Base-by-base conservation (phyloP, 1,140 invertebrate species). In the Cataglyphis hispanica region DNA sequence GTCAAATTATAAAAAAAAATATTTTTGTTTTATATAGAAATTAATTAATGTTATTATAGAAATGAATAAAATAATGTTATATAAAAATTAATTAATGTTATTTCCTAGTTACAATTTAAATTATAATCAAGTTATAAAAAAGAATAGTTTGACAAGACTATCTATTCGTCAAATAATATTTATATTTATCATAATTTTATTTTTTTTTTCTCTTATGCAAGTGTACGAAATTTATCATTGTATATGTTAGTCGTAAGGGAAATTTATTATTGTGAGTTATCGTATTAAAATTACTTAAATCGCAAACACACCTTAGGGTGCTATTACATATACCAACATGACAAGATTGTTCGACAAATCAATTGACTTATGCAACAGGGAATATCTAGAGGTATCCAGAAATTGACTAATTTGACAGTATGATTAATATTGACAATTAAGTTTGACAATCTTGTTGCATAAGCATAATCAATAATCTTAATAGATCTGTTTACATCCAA, bases 331-430 rank as follows among this genome's bases (percentile, higher is more conserved):
- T n/a, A 46, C 63, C 60, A 34, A 27, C 64, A 19, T 53, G 43
- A 80, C 63, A 56, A 27, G 31, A 8, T 69, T 19, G n/a, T n/a
- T n/a, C 27, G 53, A 78, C 61, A 67, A 78, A 27, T 67, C 76
- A 69, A 80, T 80, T 78, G 76, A 6, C 31, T 46, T 37, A 40
- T 31, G 31, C 27, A 58, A 25, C 58, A 43, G 25, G 31, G 43
- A 22, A 2, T 43, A 67, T 40, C 34, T 22, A 19, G 16, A n/a
- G 3, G 16, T 40, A 64, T 37, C 25, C 34, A 11, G 34, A 78
- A 80, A 31, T 80, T 67, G 63, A 50, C 76, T 67, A 78, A 78
- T 66, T 78, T 40, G 60, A 63, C 76, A 50, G 31, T 67, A 37
- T 78, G 43, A 53, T 78, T 67, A 67, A 50, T 63, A 66, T n/a